Base-by-base conservation (phyloP, 2,888 invertebrate genomes). In the Congeria kusceri region DNA sequence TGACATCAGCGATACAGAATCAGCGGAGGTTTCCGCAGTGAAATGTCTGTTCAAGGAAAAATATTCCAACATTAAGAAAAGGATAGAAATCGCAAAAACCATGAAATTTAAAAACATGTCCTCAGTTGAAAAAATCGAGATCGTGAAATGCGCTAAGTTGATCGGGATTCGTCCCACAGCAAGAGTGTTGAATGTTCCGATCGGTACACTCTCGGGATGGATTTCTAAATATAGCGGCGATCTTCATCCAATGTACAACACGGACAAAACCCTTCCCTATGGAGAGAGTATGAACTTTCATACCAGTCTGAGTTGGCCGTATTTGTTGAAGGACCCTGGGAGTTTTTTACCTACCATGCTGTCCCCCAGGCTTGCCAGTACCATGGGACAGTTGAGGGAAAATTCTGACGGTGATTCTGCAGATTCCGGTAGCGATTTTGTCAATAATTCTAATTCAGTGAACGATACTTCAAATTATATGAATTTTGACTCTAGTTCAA, bases 191-290 rank as follows among this genome's bases (percentile, higher is more conserved):
- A 58, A 70, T 49, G 77, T 83, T 67, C 83, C 83, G 0, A 69
- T 83, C 9, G 83, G 83, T 11, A 83, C 83, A n/a, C 44, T 83
- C 29, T 83, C 83, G 0, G 83, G 83, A 7, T 83, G 83, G 83
- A 83, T 83, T 44, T 63, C 83, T 25, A 83, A 83, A 29, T 83
- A 83, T 58, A 72, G 74, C 5, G 49, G 64, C 25, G 28, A 62
- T 9, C 72, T 82, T 13, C 73, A 82, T 56, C 82, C 82, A 9
- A 75, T 70, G 0, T 78, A 77, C 53, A 74, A 78, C 23, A 71
- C 63, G 23, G 59, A 68, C n/a, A 58, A 66, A 7, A 64, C 62
- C 20, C 58, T 44, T 13, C 18, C 32, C 0, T n/a, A 27, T 28
- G 23, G 44, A 4, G 58, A 11, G 11, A 56, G 5, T 28, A 1